Evolutionary conservation across 2,888 invertebrate species (phyloP).

Genomic region (Megalurothrips usitatus): DNA sequence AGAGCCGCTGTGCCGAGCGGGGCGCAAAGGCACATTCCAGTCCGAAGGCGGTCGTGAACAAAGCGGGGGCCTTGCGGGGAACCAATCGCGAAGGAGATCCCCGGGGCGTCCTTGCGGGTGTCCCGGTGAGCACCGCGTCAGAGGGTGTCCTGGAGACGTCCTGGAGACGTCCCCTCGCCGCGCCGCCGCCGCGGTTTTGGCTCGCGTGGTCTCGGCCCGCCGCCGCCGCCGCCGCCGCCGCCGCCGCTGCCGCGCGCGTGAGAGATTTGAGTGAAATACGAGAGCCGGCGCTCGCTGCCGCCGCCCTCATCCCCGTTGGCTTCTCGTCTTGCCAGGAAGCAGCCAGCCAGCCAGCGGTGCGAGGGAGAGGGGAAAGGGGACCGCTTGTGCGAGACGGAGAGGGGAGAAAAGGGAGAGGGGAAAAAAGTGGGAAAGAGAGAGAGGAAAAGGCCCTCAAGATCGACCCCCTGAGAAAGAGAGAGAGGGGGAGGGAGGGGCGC

Average conservation of each 20-base stretch:
- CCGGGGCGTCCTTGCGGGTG: too few species aligned
- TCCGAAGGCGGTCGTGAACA: too few species aligned
- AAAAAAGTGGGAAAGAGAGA: neutral
- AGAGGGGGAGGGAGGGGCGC: neutral
- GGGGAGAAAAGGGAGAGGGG: neutral
- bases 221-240: neutral
- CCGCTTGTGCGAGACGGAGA: too few species aligned
- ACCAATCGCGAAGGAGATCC: too few species aligned
- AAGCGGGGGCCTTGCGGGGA: too few species aligned
- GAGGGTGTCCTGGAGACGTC: too few species aligned
- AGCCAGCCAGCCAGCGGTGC: neutral
- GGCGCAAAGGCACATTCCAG: too few species aligned
- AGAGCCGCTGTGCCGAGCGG: too few species aligned
- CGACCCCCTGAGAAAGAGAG: neutral
- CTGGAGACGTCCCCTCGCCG: too few species aligned
- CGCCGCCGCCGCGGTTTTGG: neutral
- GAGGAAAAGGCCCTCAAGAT: neutral
- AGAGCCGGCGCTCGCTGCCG: neutral
- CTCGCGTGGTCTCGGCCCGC: neutral
- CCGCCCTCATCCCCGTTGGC: neutral
- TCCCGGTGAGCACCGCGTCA: too few species aligned
- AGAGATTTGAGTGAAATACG: slow-evolving; percentile 8
- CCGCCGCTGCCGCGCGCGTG: neutral
- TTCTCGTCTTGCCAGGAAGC: neutral
- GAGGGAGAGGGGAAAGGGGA: too few species aligned